Percentiles rank a stretch among this genome's conserved stretches.
Evolutionary conservation across 2,888 invertebrate genomes (phyloP).

Genomic region (Dicyrtoma fusca): DNA sequence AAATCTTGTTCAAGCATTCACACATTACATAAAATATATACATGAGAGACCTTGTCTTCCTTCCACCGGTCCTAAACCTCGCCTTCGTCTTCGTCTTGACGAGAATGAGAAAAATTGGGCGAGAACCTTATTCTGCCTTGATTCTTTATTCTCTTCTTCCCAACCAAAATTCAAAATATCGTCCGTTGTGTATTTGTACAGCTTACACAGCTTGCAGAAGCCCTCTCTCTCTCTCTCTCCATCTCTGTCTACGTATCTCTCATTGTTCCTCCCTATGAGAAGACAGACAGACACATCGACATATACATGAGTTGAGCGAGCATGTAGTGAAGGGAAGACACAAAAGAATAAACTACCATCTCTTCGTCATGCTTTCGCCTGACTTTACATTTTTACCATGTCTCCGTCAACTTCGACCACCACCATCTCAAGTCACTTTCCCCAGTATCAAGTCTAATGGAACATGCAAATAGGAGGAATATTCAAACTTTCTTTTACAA

Average conservation of each 20-base stretch:
- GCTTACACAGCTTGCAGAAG: too few species aligned
- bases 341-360: background rate
- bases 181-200: too few species aligned
- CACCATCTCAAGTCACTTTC: conserved; percentile 31
- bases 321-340: background rate
- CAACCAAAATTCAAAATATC: too few species aligned
- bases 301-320: background rate
- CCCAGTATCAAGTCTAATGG: conserved; percentile 33
- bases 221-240: too few species aligned
- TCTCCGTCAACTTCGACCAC: conserved; percentile 22
- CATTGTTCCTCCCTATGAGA: background rate
- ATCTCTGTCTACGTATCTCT: too few species aligned
- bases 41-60: background rate
- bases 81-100: background rate
- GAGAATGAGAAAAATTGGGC: conserved; percentile 4
- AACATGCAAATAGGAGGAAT: conserved; percentile 36
- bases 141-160: too few species aligned
- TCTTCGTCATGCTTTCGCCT: background rate
- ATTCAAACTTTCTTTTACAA: conserved; percentile 29
- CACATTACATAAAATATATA: conserved; percentile 6
- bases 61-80: background rate
- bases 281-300: background rate
- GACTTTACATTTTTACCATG: background rate
- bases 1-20: conserved; percentile 12
- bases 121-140: background rate